Evolutionary conservation across 2,888 invertebrate genomes (phyloP).

Genomic region (Dryadula phaetusa): DNA sequence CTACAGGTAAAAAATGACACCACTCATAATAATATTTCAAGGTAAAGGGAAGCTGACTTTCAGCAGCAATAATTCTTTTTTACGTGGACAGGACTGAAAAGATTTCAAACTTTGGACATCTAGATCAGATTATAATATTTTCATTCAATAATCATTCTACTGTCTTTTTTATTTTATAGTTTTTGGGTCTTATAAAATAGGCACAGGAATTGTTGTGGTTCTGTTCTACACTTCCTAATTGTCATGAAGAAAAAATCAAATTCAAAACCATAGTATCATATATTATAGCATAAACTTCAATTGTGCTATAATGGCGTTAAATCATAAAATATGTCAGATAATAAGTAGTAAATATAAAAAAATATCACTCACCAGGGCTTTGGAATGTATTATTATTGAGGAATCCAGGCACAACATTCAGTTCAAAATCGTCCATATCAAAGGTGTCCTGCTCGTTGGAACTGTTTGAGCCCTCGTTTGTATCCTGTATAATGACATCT

Average conservation of each 20-base stretch:
- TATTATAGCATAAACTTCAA: no score
- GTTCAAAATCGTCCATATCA: conserved; percentile 74
- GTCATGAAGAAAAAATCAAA: no score
- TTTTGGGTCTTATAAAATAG: no score
- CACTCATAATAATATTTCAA: neutral
- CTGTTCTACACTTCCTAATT: no score
- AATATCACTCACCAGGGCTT: conserved; percentile 57
- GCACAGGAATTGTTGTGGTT: no score
- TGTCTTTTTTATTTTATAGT: neutral
- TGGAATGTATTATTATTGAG: conserved; percentile 78
- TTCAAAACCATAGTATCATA: no score
- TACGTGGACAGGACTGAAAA: neutral
- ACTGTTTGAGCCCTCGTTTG: conserved; percentile 61
- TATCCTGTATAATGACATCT: conserved; percentile 69
- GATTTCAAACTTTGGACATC: neutral
- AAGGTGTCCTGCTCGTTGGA: conserved; percentile 65
- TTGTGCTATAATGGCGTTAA: no score
- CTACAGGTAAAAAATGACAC: neutral
- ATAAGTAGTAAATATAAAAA: neutral
- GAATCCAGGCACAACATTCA: conserved; percentile 77
- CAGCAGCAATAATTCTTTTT: neutral
- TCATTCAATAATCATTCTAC: neutral
- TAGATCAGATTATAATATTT: neutral
- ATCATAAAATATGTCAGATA: neutral
- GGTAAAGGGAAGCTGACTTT: neutral